Conservation (phyloP, 1,140 invertebrate species). For the Ips typographus region DNA sequence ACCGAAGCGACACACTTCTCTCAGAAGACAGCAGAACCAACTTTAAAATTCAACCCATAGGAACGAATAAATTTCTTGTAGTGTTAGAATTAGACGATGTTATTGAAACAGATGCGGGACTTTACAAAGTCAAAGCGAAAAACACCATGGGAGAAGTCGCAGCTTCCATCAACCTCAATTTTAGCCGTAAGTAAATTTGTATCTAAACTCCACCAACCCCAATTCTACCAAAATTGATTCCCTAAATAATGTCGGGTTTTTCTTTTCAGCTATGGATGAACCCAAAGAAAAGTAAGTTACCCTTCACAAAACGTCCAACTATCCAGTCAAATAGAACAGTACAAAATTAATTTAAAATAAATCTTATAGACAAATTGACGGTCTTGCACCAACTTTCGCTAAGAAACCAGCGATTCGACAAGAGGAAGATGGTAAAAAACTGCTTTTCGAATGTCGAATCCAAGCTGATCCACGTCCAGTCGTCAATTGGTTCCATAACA, state of each 20-base stretch:
- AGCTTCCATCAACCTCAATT: conserved; percentile 97
- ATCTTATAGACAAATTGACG: conserved; percentile 86
- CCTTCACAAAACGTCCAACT: background rate
- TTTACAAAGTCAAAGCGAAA: conserved; percentile 97
- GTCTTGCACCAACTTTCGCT: conserved; percentile 94
- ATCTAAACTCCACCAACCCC: background rate
- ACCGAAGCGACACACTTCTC: conserved; percentile 80
- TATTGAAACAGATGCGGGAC: conserved; percentile 92
- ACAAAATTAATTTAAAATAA: background rate
- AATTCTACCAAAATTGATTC: background rate
- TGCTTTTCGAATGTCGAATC: conserved; percentile 95
- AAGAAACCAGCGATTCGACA: conserved; percentile 96
- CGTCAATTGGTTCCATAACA: conserved; percentile 91
- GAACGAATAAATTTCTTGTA: conserved; percentile 84
- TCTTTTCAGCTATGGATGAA: conserved; percentile 76
- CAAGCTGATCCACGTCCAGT: conserved; percentile 90
- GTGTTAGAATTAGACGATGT: conserved; percentile 93
- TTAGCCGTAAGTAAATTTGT: conserved; percentile 84
- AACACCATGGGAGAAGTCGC: conserved; percentile 98
- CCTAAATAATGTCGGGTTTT: conserved; percentile 17
- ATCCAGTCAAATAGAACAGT: background rate
- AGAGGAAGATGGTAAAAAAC: conserved; percentile 92
- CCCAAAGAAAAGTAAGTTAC: conserved; percentile 77
- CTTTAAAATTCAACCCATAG: conserved; percentile 82
- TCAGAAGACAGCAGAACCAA: conserved; percentile 80